Evolutionary conservation across 2,113 vertebrate genomes (phyloP).

Genomic region (Forbesichthys agassizii): DNA sequence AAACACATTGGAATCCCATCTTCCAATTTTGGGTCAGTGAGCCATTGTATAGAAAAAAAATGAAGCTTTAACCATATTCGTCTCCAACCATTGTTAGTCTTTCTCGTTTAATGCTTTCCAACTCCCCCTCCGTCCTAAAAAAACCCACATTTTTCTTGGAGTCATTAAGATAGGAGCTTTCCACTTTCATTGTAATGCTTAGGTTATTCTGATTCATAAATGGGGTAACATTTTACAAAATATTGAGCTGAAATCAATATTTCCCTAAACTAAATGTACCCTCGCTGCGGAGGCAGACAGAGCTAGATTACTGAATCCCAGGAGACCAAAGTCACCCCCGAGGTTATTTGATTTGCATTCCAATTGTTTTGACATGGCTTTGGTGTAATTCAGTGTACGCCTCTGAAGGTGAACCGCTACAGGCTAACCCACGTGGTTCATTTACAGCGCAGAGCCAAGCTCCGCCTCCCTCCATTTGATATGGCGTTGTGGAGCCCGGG

Average conservation of each 20-base stretch:
- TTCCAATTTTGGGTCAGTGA: too few species aligned
- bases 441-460: constrained; percentile 60
- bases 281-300: constrained; percentile 25
- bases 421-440: constrained; percentile 65
- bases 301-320: constrained; percentile 59
- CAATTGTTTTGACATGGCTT: constrained; percentile 72
- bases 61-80: too few species aligned
- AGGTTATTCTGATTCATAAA: constrained; percentile 12
- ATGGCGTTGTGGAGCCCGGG: constrained; percentile 21
- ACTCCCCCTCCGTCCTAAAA: too few species aligned
- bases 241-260: constrained; percentile 70
- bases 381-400: constrained; percentile 62
- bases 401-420: constrained; percentile 72
- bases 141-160: too few species aligned
- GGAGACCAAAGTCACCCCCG: constrained; percentile 68
- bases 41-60: too few species aligned
- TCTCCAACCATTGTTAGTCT: too few species aligned
- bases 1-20: too few species aligned
- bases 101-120: too few species aligned
- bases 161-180: background rate
- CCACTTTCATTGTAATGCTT: constrained; percentile 7
- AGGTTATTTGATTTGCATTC: constrained; percentile 74
- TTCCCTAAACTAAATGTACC: constrained; percentile 56
- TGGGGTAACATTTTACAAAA: constrained; percentile 70
- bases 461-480: constrained; percentile 37